A percentile compares a stretch with the other conserved stretches of the same genome.
Evolutionary conservation across 2,113 vertebrate genomes (phyloP).

Genomic region (Bambusicola thoracicus): DNA sequence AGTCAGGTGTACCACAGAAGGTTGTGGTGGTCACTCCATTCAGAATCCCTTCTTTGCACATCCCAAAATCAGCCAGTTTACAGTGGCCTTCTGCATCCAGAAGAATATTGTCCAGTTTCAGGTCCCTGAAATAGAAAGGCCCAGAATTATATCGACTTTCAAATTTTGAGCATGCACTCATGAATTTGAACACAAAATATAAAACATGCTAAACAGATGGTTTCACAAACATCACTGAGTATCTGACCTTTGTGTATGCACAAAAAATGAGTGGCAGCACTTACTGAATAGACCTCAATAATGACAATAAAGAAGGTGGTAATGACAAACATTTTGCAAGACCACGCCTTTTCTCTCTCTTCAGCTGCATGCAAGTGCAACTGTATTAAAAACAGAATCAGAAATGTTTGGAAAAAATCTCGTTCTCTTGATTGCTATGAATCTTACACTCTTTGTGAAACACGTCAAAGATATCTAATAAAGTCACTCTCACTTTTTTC

Average conservation of each 20-base stretch:
- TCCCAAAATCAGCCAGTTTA: slow-evolving; percentile 98
- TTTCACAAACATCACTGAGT: neutral
- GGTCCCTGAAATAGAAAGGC: slow-evolving; percentile 83
- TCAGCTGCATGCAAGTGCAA: neutral
- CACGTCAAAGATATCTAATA: neutral
- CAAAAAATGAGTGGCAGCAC: neutral
- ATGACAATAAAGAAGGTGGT: neutral
- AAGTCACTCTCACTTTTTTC: neutral
- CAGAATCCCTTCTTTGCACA: slow-evolving; percentile 98
- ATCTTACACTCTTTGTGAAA: neutral
- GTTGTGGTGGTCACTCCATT: slow-evolving; percentile 97
- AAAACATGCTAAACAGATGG: neutral
- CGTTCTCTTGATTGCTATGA: neutral
- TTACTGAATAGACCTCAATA: neutral
- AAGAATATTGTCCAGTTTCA: slow-evolving; percentile 99
- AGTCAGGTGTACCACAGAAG: slow-evolving; percentile 98
- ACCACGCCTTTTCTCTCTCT: neutral
- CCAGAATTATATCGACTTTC: neutral
- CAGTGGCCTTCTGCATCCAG: slow-evolving; percentile 98
- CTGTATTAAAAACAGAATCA: neutral
- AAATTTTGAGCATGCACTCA: neutral
- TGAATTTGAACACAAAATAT: neutral
- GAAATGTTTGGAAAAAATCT: neutral
- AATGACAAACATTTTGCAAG: neutral
- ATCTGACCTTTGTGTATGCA: rapidly evolving